Percentiles rank a stretch among this genome's conserved stretches.
These are phyloP conservation scores for Oryzias dopingdopingensis DNA, from an alignment of 2,797 vertebrate species.

Conservation along the genomic window DNA sequence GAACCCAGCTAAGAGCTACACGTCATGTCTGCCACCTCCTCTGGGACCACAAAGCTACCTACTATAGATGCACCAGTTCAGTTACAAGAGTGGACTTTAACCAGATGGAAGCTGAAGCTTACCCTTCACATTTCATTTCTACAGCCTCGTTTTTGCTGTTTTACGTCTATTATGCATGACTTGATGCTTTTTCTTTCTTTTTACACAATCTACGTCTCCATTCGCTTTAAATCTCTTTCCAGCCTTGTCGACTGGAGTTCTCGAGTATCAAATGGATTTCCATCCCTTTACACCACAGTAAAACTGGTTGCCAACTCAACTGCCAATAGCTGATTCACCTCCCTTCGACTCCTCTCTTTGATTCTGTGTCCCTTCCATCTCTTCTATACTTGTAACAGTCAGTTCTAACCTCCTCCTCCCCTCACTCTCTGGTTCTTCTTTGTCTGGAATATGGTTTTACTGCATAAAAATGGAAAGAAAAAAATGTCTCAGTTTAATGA, in stretches of 20 bases:
- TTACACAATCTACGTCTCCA: slow-evolving; percentile 10
- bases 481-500: not conserved
- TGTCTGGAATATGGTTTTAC: slow-evolving; percentile 14
- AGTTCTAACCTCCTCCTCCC: slow-evolving; percentile 3
- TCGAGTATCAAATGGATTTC: slow-evolving; percentile 25
- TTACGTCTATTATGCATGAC: slow-evolving; percentile 13
- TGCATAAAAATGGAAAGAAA: not conserved
- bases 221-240: slow-evolving; percentile 30
- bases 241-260: slow-evolving; percentile 27
- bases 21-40: slow-evolving; percentile 75
- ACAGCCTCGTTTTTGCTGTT: slow-evolving; percentile 33
- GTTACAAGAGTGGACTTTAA: slow-evolving; percentile 54
- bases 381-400: slow-evolving; percentile 7
- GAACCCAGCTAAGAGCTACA: slow-evolving; percentile 57
- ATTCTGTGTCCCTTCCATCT: slow-evolving; percentile 17
- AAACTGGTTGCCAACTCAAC: slow-evolving; percentile 53
- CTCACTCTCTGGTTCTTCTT: slow-evolving; percentile 1
- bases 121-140: slow-evolving; percentile 15
- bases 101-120: slow-evolving; percentile 30
- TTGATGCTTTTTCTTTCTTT: slow-evolving; percentile 14
- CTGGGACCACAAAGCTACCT: slow-evolving; percentile 68
- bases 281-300: slow-evolving; percentile 42
- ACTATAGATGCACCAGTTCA: slow-evolving; percentile 62
- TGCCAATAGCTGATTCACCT: slow-evolving; percentile 52
- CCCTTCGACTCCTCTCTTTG: slow-evolving; percentile 7